These are phyloP conservation scores for Exephanes ischioxanthus DNA, from an alignment of 2,888 invertebrate genomes.

Conservation along the genomic window DNA sequence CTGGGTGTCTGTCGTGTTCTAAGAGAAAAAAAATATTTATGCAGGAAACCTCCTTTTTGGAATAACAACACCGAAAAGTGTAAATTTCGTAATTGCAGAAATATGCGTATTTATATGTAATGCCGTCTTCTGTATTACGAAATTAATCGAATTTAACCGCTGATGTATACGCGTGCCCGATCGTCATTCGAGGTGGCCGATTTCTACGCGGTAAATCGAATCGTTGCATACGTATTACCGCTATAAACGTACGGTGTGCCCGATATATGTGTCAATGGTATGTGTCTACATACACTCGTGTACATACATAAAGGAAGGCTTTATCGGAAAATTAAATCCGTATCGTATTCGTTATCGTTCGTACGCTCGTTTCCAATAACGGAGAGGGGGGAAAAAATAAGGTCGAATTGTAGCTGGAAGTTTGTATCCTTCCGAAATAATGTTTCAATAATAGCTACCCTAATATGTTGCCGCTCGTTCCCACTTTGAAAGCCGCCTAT, in stretches of 20 bases:
- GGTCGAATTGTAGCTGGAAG: not conserved
- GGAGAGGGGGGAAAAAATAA: not conserved
- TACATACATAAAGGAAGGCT: not conserved
- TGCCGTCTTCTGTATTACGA: constrained; percentile 44
- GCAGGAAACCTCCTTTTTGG: not conserved
- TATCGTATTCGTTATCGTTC: not conserved
- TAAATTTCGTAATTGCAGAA: not conserved
- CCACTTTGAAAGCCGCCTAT: not conserved
- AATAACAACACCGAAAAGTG: not conserved
- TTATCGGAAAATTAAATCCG: constrained; percentile 23
- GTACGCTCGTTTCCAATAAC: not conserved
- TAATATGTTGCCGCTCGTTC: not conserved
- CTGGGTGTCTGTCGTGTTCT: not conserved
- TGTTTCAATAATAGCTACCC: not conserved
- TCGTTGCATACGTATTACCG: constrained; percentile 14
- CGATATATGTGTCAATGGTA: too few relatives aligned
- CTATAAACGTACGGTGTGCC: not conserved
- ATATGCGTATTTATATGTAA: constrained; percentile 6
- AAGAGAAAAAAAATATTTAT: not conserved
- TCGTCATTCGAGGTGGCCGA: constrained; percentile 60
- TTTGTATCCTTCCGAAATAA: not conserved
- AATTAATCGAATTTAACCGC: constrained; percentile 57
- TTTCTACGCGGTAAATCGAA: constrained; percentile 52
- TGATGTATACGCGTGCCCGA: constrained; percentile 3
- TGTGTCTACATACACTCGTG: not conserved